Base-by-base conservation (phyloP, 2,888 invertebrate genomes). In the Empis stercorea region DNA sequence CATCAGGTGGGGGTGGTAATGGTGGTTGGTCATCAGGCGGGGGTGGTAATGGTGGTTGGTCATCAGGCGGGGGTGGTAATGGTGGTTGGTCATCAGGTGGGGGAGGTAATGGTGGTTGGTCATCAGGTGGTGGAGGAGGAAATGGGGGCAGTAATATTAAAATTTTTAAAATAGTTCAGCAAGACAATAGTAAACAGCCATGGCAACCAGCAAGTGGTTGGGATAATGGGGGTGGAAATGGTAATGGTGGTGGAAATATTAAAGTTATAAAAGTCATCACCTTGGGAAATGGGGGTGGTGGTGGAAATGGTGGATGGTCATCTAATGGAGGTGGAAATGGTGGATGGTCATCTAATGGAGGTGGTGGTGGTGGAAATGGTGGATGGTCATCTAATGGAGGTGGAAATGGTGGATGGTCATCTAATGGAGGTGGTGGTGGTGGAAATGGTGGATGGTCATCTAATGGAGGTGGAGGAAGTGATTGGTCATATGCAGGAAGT, bases 281-380 rank as follows among this genome's bases (percentile, higher is more conserved):
- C 10, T 20, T 16, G 9, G 20, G 17, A 20, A 34, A 23, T 34
- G 36, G 43, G 13, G 43, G 43, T n/a, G 43, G 43, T 23, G 43
- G 59, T 23, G 53, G 54, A 41, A 55, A 53, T 42, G 55, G 54
- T 14, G 23, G 14, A 7, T 40, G 40, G 40, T 16, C 39, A 17
- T 27, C 53, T 51, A 15, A 10, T 10, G 27, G 27, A 10, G 30
- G 30, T 10, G 43, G 42, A 41, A 11, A n/a, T 14, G 27, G 40
- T 27, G 23, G 27, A 10, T 40, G 20, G 13, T 40, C 40, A 40
- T 20, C 27, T 6, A 23, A 36, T 27, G 44, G 37, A 4, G 5
- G 11, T 16, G 43, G 30, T 10, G n/a, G n/a, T 27, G 30, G 37
- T 40, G 23, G 14, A 4, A 27, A 20, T 6, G 4, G 17, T 14